Evolutionary conservation across 2,888 invertebrate species (phyloP), one percentile per base, ranked within the genome.

Genomic region (Meiosimyza decipiens): DNA sequence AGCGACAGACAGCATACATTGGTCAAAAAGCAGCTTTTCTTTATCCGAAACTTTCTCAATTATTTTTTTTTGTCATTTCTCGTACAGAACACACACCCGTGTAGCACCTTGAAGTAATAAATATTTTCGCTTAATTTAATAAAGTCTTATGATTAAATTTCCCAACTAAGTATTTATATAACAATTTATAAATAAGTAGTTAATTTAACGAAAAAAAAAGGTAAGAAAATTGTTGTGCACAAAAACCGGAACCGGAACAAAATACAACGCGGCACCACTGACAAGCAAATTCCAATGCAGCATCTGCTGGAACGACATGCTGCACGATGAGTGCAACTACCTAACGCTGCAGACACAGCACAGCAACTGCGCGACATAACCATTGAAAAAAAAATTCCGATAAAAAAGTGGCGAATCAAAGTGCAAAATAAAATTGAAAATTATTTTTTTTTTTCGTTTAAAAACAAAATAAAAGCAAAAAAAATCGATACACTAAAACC

Each of bases 271-370:
- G 15, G 57, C 22, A 28, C 18, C 22, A 22, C 28, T 57, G 22
- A 57, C 57, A 15, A 57, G 28, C 49, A 16, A 69, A 40, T 59
- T 49, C 15, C 18, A 18, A 33, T 28, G 40, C 51, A 59, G 68
- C 68, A 69, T 66, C 66, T 66, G 66, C 55, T 54, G 47, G 55
- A 66, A 40, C 54, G 51, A 69, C 59, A 67, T 69, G 55, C 55
- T 69, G 55, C 47, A 57, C 16, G 67, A 16, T 12, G 50, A 55
- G 47, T 1, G 57, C 49, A 22, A 49, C 63, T 16, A 50, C 16
- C 6, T 47, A 49, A 64, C 15, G 22, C 33, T 28, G 4, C 60
- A n/a, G 33, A 11, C 62, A 64, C 64, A 49, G 13, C 62, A 64
- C 64, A 49, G 13, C 40, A 40, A 40, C 40, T 40, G 40, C 40